phyloP scores from a whole-genome alignment of 2,113 vertebrate genomes.

The Ophiodon elongatus region DNA sequence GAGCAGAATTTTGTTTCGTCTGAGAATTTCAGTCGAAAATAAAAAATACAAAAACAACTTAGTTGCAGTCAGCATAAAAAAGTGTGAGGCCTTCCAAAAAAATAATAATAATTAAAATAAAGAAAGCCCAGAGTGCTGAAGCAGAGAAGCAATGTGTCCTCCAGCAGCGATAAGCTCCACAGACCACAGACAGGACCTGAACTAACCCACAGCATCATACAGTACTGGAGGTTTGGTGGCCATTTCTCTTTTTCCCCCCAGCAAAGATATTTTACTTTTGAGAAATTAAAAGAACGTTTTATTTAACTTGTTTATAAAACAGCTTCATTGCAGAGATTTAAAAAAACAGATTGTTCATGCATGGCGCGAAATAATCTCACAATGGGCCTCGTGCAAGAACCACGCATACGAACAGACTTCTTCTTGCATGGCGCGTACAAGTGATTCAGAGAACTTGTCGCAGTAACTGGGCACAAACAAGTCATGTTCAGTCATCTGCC shows the following conservation, averaged over 20 bases:
- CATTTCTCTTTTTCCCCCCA: conserved; percentile 14
- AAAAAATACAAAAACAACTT: conserved; percentile 31
- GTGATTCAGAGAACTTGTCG: background rate
- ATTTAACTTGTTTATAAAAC: background rate
- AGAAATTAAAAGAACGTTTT: background rate
- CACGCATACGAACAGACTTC: background rate
- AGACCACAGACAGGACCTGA: conserved; percentile 60
- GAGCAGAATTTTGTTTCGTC: conserved; percentile 48
- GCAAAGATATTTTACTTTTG: conserved; percentile 4
- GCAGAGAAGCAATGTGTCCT: conserved; percentile 71
- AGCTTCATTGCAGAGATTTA: background rate
- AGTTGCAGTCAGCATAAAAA: conserved; percentile 58
- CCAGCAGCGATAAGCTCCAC: conserved; percentile 68
- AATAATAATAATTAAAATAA: conserved; percentile 6
- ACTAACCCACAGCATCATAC: conserved; percentile 47
- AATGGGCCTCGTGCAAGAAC: conserved; percentile 70
- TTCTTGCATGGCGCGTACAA: background rate
- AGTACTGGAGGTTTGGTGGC: conserved; percentile 21
- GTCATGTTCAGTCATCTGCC: background rate
- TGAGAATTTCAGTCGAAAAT: conserved; percentile 59
- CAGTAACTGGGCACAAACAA: background rate
- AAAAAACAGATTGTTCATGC: conserved; percentile 24
- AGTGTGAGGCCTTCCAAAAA: conserved; percentile 54
- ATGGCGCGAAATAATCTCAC: conserved; percentile 25
- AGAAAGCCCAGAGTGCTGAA: conserved; percentile 71